Percentiles rank a stretch among this genome's conserved stretches.
phyloP scores from a whole-genome alignment of 2,888 invertebrate genomes.

The Eurytoma californica region DNA sequence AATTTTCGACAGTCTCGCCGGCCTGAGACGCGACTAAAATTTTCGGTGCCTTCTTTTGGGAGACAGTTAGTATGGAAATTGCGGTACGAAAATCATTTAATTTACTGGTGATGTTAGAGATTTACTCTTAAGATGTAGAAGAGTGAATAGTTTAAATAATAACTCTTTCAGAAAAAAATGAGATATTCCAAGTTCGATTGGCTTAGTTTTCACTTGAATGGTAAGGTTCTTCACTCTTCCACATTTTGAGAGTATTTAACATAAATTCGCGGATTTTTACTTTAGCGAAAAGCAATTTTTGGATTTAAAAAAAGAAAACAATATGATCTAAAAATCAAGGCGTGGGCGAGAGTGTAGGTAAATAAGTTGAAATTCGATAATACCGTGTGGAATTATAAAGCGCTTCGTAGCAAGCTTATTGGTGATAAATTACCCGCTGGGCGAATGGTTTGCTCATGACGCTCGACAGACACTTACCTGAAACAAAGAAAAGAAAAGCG shows the following conservation, averaged over 20 bases:
- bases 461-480: conserved; percentile 51
- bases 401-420: conserved; percentile 42
- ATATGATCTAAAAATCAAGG: neutral
- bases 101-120: no score
- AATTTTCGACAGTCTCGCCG: neutral
- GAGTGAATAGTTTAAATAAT: no score
- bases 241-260: no score
- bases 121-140: no score
- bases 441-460: conserved; percentile 15
- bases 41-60: neutral
- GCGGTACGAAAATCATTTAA: neutral
- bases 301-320: neutral
- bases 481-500: conserved; percentile 41
- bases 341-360: neutral
- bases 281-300: no score
- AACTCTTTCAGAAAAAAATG: no score
- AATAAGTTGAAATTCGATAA: conserved; percentile 1
- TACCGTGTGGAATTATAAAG: conserved; percentile 31
- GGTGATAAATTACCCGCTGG: conserved; percentile 45
- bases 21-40: neutral
- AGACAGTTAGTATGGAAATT: no score
- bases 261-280: no score
- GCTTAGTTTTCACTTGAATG: no score
- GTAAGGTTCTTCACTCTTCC: no score
- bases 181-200: no score